phyloP scores from a whole-genome alignment of 2,888 invertebrate species.

The Julus scanicus region DNA sequence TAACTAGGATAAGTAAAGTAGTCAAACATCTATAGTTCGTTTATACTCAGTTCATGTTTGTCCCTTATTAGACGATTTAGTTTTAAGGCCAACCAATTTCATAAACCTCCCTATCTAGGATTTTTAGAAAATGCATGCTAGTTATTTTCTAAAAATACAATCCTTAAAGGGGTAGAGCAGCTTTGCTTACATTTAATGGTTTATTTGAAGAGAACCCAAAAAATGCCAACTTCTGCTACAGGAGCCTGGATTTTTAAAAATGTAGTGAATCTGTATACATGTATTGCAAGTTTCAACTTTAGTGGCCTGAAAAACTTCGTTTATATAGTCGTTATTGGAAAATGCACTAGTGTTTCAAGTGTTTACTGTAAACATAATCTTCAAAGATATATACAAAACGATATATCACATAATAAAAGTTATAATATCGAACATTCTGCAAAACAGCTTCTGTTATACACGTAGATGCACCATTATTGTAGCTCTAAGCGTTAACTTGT shows the following conservation, averaged over 20 bases:
- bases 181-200: neutral
- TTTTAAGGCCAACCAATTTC: neutral
- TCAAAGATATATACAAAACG: too few species aligned
- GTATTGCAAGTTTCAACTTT: too few species aligned
- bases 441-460: neutral
- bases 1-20: neutral
- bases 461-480: too few species aligned
- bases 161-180: neutral
- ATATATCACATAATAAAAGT: neutral
- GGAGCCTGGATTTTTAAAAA: too few species aligned
- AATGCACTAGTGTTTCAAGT: too few species aligned
- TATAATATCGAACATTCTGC: neutral
- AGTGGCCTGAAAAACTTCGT: too few species aligned
- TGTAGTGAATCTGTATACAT: too few species aligned
- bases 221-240: too few species aligned
- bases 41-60: neutral
- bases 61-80: neutral
- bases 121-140: neutral
- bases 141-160: constrained; percentile 24
- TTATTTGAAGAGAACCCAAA: too few species aligned
- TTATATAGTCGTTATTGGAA: too few species aligned
- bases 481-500: too few species aligned
- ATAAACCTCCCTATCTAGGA: neutral
- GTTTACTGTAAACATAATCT: too few species aligned
- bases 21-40: neutral